Evolutionary conservation across 2,888 invertebrate genomes (phyloP), one percentile per base, ranked within the genome.

Genomic region (Nymphalis c-album): DNA sequence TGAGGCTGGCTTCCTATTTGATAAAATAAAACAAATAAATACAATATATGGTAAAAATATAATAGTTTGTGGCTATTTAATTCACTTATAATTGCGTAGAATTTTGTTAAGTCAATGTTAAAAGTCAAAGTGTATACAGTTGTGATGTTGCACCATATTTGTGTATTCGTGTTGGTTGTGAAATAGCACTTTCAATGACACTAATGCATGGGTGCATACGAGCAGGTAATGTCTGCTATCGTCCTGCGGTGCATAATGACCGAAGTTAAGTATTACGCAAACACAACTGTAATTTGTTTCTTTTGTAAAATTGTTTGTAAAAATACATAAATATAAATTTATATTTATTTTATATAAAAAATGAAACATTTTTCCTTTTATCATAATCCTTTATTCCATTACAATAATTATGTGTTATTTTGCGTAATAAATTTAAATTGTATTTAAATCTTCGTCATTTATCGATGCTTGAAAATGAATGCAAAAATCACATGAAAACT

Each of bases 131-230:
- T 58, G 47, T 50, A 45, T 55, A 50, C 58, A 66, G 64, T 68
- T 57, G 60, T 67, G 45, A 63, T 63, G 64, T 68, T 62, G 67
- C 60, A 71, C 31, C 57, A 20, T 26, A 26, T 48, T 18, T 48
- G 53, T 53, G 22, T 45, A 47, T 46, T 61, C 53, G 53, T 55
- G 53, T 55, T 61, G 47, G 26, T 55, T 55, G 47, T 60, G 63
- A 47, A 68, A 68, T 57, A 60, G 48, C 64, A 68, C 67, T 62
- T 68, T 66, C 65, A 68, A 63, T 70, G 69, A 72, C 71, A 71
- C 74, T 75, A 82, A 80, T 82, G 76, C 75, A 74, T 73, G 77
- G 83, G 80, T 82, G 76, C 75, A 74, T 73, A 77, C 83, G 79
- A 40, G 57, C 6, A 57, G 75, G 76, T 82, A 82, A 81, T 79